Evolutionary conservation across 1,140 invertebrate species (phyloP).

Genomic region (Aporrectodea caliginosa): DNA sequence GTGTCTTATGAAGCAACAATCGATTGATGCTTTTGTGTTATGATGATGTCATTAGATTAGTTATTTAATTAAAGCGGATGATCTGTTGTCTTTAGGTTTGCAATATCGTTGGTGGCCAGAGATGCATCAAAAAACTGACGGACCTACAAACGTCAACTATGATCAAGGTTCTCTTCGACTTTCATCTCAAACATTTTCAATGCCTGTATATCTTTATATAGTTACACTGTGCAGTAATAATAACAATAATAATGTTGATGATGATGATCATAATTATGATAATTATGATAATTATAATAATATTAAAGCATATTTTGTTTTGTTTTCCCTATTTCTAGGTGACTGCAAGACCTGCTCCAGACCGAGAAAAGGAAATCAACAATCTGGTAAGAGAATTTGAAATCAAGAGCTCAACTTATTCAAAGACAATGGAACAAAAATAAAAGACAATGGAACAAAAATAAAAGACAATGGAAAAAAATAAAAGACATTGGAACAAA

Average conservation of each 20-base stretch:
- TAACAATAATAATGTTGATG: no score
- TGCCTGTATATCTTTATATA: background rate
- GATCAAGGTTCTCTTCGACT: conserved; percentile 72
- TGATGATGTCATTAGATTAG: no score
- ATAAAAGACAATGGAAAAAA: no score
- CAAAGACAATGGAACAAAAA: no score
- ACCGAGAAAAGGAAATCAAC: conserved; percentile 97
- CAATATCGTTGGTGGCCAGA: conserved; percentile 83
- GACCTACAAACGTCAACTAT: conserved; percentile 99
- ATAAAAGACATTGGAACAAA: no score
- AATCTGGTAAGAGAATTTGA: conserved; percentile 77
- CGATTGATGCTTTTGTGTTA: no score
- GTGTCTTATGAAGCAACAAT: no score
- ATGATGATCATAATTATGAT: background rate
- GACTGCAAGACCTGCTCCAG: conserved; percentile 94
- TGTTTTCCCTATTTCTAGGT: conserved; percentile 60
- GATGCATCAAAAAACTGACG: conserved; percentile 99
- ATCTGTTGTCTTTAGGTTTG: conserved; percentile 71
- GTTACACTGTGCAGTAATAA: background rate
- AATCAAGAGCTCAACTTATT: no score
- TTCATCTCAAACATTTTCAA: background rate
- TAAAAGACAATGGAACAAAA: no score
- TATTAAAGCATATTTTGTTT: background rate
- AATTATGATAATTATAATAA: no score
- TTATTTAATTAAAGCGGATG: no score